These are phyloP conservation scores for Pycnonotus jocosus DNA, from an alignment of 2,113 vertebrate genomes.

Conservation along the genomic window DNA sequence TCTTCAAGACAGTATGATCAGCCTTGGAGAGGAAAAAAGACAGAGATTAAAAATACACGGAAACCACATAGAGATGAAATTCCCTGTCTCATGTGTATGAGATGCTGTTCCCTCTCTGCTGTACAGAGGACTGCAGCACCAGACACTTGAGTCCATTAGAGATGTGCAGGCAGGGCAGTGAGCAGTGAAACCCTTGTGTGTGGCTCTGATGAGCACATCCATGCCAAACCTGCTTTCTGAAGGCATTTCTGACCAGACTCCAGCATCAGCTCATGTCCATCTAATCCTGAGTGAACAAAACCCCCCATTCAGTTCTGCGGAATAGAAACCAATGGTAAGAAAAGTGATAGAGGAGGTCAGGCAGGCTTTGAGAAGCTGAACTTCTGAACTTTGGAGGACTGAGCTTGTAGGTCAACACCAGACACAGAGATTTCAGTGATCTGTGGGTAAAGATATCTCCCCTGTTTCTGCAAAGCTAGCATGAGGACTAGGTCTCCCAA, in stretches of 20 bases:
- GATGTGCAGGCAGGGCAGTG: not conserved
- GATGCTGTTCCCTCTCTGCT: not conserved
- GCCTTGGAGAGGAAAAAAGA: not conserved
- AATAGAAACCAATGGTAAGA: not conserved
- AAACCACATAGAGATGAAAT: not conserved
- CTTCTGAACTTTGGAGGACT: not conserved
- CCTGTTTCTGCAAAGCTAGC: not conserved
- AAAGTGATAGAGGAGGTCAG: not conserved
- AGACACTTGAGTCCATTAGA: not conserved
- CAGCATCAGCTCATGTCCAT: not conserved
- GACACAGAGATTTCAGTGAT: not conserved
- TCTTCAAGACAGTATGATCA: not conserved
- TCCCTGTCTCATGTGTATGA: accelerated
- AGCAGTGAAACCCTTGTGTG: accelerated
- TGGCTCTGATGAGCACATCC: not conserved
- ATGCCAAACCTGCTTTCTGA: not conserved
- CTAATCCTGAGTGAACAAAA: not conserved
- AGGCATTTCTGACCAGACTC: not conserved
- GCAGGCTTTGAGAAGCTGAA: not conserved
- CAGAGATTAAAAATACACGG: not conserved
- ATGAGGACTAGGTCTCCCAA: not conserved
- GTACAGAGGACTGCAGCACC: not conserved
- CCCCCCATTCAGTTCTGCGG: not conserved
- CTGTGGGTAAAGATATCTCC: not conserved
- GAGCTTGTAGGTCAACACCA: not conserved